phyloP scores from a whole-genome alignment of 2,888 invertebrate genomes.

The Molanna angustata region DNA sequence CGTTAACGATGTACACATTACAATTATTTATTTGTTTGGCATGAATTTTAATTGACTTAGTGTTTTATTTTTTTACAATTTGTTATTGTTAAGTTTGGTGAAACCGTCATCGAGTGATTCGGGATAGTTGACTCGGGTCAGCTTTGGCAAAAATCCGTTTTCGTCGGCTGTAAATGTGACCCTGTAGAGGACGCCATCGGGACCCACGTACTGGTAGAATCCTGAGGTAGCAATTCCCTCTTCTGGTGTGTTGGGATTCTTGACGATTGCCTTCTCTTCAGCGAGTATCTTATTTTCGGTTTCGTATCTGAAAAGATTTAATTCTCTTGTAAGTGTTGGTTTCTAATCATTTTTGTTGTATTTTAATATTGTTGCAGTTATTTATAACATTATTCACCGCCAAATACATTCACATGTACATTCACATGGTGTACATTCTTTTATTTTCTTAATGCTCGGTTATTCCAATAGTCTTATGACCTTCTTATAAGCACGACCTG shows the following conservation, averaged over 20 bases:
- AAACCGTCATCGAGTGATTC: constrained; percentile 31
- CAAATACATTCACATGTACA: no score
- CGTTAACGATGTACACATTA: background rate
- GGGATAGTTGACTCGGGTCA: constrained; percentile 40
- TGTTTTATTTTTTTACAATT: background rate
- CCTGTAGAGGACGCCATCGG: constrained; percentile 53
- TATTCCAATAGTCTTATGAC: no score
- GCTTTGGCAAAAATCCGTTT: constrained; percentile 51
- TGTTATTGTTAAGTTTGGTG: constrained; percentile 25
- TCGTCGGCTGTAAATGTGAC: constrained; percentile 55
- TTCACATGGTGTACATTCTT: no score
- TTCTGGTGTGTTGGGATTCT: constrained; percentile 50
- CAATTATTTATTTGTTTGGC: background rate
- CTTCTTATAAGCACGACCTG: no score
- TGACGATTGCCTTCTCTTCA: constrained; percentile 52
- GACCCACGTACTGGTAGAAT: constrained; percentile 55
- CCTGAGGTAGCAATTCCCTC: constrained; percentile 53
- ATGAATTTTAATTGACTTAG: no score
- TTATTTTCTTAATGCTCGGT: no score
- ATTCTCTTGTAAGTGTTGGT: no score
- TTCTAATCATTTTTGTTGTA: no score
- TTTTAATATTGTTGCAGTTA: no score
- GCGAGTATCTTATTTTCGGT: constrained; percentile 56
- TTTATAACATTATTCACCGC: no score
- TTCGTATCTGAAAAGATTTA: constrained; percentile 49